These are phyloP conservation scores for Steatornis caripensis DNA, from an alignment of 2,113 vertebrate species.

Conservation along the genomic window DNA sequence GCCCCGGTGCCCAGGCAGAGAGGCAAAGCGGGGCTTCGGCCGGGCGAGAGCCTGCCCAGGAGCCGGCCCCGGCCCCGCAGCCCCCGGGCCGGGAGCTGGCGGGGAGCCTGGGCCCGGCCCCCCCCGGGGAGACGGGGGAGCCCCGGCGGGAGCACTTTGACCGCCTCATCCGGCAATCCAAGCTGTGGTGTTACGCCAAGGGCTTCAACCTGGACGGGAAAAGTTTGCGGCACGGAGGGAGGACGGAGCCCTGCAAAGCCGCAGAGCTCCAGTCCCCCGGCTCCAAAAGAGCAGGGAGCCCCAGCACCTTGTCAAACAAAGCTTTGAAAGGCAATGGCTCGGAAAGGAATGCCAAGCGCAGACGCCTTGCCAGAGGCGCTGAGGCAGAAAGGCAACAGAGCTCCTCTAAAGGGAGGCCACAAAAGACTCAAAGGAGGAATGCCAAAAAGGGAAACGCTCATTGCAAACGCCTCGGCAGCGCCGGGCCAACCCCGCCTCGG, in stretches of 20 bases:
- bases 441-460: neutral
- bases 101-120: neutral
- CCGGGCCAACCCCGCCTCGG: slow-evolving; percentile 24
- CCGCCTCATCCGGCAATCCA: slow-evolving; percentile 73
- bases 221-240: slow-evolving; percentile 43
- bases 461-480: slow-evolving; percentile 27
- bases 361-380: neutral
- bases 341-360: slow-evolving; percentile 47
- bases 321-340: slow-evolving; percentile 34
- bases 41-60: neutral
- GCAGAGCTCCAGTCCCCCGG: neutral
- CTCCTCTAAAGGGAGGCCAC: neutral
- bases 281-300: neutral
- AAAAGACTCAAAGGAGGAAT: neutral
- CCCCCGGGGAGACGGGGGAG: neutral
- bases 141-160: slow-evolving; percentile 71
- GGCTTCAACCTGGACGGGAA: slow-evolving; percentile 74
- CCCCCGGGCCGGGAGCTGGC: neutral
- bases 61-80: neutral
- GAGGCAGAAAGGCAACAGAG: slow-evolving; percentile 4
- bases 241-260: neutral
- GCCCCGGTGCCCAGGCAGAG: neutral
- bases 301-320: slow-evolving; percentile 48
- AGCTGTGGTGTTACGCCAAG: slow-evolving; percentile 79
- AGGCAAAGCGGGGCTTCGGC: neutral